phyloP scores from a whole-genome alignment of 2,797 vertebrate species.

The Chloroceryle inda region DNA sequence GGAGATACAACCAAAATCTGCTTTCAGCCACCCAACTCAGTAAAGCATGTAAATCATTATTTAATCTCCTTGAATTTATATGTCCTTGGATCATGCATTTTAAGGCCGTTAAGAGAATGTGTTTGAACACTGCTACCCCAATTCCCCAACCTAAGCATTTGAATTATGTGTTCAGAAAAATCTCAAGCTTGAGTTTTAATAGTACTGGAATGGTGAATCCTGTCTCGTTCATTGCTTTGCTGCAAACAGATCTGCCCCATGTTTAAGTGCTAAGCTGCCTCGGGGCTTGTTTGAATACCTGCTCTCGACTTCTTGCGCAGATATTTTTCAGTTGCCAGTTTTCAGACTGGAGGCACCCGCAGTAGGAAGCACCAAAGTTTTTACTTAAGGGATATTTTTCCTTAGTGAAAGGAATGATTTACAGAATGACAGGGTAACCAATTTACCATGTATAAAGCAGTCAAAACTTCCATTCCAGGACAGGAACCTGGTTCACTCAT shows the following conservation, averaged over 20 bases:
- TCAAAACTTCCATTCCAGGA: neutral
- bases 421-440: neutral
- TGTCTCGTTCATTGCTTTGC: conserved; percentile 21
- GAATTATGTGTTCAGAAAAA: conserved; percentile 23
- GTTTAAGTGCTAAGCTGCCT: conserved; percentile 36
- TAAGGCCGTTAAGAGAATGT: neutral
- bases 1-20: neutral
- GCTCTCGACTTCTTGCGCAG: neutral
- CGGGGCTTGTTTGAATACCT: conserved; percentile 59
- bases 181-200: neutral
- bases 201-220: neutral
- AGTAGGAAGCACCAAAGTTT: neutral
- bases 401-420: neutral
- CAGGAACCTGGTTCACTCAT: neutral
- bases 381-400: neutral
- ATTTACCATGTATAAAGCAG: neutral
- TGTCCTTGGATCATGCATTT: neutral
- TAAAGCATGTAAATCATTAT: neutral
- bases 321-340: conserved; percentile 10
- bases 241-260: conserved; percentile 39
- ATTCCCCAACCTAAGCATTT: neutral
- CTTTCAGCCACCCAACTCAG: neutral
- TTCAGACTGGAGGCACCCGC: neutral
- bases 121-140: neutral
- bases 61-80: neutral